These are phyloP conservation scores for Drosophila borborema DNA, from an alignment of 2,888 invertebrate species.

Conservation along the genomic window DNA sequence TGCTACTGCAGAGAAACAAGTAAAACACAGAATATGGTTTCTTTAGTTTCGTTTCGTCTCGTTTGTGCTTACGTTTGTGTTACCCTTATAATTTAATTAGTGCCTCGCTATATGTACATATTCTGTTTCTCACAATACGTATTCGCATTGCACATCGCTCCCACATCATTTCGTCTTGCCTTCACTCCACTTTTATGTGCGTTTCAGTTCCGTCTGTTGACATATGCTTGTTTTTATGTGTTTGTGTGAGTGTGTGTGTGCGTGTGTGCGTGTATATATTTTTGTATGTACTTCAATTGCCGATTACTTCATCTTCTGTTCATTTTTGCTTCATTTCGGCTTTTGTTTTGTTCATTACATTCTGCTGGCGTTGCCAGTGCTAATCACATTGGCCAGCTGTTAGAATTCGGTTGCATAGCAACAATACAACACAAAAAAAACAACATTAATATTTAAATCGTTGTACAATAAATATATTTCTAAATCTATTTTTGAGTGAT, in stretches of 20 bases:
- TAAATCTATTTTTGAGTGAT: not conserved
- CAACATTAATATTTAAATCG: conserved; percentile 1
- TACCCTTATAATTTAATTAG: conserved; percentile 64
- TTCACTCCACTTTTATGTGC: conserved; percentile 36
- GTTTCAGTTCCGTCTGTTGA: conserved; percentile 41
- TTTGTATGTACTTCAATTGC: conserved; percentile 42
- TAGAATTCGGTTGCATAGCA: conserved; percentile 11
- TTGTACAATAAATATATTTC: not conserved
- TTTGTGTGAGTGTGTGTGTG: conserved; percentile 4
- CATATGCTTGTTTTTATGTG: conserved; percentile 41
- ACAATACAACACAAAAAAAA: not conserved
- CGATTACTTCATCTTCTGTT: conserved; percentile 43
- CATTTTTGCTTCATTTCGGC: conserved; percentile 33
- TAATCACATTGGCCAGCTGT: conserved; percentile 16
- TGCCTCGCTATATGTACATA: conserved; percentile 39
- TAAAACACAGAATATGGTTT: conserved; percentile 72
- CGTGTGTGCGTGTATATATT: conserved; percentile 1
- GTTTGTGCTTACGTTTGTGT: conserved; percentile 44
- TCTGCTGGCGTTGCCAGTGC: conserved; percentile 54
- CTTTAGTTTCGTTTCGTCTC: conserved; percentile 30
- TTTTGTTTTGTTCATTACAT: conserved; percentile 68
- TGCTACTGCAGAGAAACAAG: conserved; percentile 82
- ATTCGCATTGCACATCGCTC: conserved; percentile 11
- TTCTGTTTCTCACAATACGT: conserved; percentile 20
- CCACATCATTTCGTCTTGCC: conserved; percentile 22